Base-by-base conservation (phyloP, 2,113 vertebrate genomes). In the Serinus canaria region DNA sequence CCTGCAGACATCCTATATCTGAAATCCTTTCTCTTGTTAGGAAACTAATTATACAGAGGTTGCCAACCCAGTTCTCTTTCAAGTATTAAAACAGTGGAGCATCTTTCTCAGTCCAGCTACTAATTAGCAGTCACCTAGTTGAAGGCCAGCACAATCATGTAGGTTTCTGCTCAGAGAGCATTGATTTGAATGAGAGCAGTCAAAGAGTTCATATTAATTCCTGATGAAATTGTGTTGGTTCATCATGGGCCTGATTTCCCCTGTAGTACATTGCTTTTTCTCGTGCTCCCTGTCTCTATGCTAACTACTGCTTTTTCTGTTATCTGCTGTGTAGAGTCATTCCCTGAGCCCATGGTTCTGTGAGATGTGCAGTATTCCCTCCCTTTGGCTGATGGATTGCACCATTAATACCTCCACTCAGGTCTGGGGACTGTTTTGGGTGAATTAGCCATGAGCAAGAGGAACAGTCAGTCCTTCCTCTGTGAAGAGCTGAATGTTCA, bases 1-100 rank as follows among this genome's bases (percentile, higher is more conserved):
- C 33, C 60, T 85, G 30, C 58, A 41, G 63, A 23, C 70, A 69
- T 76, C 22, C 15, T 80, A n/a, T 3, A 1, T 58, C 33, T 85
- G 81, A 85, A 85, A 74, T 85, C 15, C n/a, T 94, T 92, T 82
- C 28, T 91, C 35, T 87, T 89, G 13, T 87, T 90, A 90, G 84
- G 63, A 70, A 77, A 59, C 59, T 90, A 90, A 92, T 96, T 95
- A 95, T 55, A 47, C 4, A 3, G 60, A 80, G 76, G 31, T 83
- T 85, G 30, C 63, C 77, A 87, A 66, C 50, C 78, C 35, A 77
- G 35, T 70, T 76, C 10, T 77, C 35, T 93, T 88, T 95, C 73
- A 93, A 88, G 43, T 74, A 37, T 60, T 70, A 31, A 90, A 86
- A 67, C 70, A 52, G 15, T 17, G 33, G 68, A 33, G 39, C 53